Conservation (phyloP, 2,797 vertebrate genomes). For the Graptemys geographica region DNA sequence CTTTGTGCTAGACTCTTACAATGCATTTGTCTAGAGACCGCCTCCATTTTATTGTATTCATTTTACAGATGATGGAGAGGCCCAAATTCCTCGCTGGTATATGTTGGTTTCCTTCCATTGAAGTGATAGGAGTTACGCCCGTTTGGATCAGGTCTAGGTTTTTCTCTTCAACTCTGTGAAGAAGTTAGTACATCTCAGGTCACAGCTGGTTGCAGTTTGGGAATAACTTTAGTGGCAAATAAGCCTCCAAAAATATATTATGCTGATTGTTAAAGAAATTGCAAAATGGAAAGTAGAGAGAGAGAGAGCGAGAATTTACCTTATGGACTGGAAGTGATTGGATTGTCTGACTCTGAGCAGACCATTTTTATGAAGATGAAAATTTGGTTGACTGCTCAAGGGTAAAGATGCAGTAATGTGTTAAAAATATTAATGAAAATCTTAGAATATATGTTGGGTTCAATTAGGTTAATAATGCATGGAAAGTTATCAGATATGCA, state of each 20-base stretch:
- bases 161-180: not conserved
- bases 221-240: constrained; percentile 53
- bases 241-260: constrained; percentile 59
- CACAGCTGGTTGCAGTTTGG: constrained; percentile 22
- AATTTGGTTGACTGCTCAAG: constrained; percentile 80
- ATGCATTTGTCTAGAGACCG: not conserved
- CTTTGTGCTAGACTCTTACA: not conserved
- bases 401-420: constrained; percentile 72
- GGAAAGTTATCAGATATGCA: constrained; percentile 68
- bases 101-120: not conserved
- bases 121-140: not conserved
- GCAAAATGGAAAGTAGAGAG: constrained; percentile 70
- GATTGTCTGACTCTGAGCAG: constrained; percentile 77
- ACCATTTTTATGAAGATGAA: constrained; percentile 75
- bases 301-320: constrained; percentile 69
- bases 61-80: not conserved
- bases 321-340: constrained; percentile 83
- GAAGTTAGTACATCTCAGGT: not conserved
- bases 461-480: constrained; percentile 80
- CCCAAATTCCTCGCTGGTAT: not conserved
- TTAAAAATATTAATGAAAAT: constrained; percentile 81
- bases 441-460: constrained; percentile 77
- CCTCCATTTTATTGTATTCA: not conserved
- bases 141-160: not conserved
- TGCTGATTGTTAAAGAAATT: constrained; percentile 62